These are phyloP conservation scores for Idris sp. DNA, from an alignment of 1,140 invertebrate genomes.

Conservation along the genomic window DNA sequence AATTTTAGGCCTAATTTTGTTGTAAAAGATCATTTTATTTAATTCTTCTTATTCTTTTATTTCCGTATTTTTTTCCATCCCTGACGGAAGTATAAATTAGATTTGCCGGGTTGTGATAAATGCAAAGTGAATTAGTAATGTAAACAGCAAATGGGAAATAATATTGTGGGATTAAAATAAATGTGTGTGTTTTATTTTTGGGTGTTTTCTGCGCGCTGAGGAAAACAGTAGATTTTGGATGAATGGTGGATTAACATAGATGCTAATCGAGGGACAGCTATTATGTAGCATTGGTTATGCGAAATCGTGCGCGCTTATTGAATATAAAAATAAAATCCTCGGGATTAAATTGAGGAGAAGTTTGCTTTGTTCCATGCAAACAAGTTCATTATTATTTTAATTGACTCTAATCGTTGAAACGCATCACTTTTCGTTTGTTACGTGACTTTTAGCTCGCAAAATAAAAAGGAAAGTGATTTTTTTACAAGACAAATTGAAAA, in stretches of 20 bases:
- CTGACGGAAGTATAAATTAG: slow-evolving; percentile 40
- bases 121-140: slow-evolving; percentile 46
- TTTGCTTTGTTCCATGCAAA: slow-evolving; percentile 25
- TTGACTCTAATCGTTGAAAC: slow-evolving; percentile 30
- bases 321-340: slow-evolving; percentile 54
- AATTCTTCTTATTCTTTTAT: too few relatives aligned
- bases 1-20: too few relatives aligned
- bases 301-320: slow-evolving; percentile 38
- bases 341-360: slow-evolving; percentile 11
- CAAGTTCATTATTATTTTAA: slow-evolving; percentile 43
- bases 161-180: slow-evolving; percentile 42
- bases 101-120: slow-evolving; percentile 28
- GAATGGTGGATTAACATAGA: slow-evolving; percentile 50
- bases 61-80: too few relatives aligned
- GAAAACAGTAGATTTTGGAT: slow-evolving; percentile 19
- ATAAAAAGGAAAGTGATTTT: too few relatives aligned
- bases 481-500: too few relatives aligned
- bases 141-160: slow-evolving; percentile 39
- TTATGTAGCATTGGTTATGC: slow-evolving; percentile 34
- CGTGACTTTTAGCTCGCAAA: slow-evolving; percentile 25
- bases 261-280: slow-evolving; percentile 22
- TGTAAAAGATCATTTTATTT: too few relatives aligned
- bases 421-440: slow-evolving; percentile 21
- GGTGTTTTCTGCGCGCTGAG: slow-evolving; percentile 32
- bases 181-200: slow-evolving; percentile 47